phyloP scores from a whole-genome alignment of 2,113 vertebrate genomes.

The Bubo blakistoni region DNA sequence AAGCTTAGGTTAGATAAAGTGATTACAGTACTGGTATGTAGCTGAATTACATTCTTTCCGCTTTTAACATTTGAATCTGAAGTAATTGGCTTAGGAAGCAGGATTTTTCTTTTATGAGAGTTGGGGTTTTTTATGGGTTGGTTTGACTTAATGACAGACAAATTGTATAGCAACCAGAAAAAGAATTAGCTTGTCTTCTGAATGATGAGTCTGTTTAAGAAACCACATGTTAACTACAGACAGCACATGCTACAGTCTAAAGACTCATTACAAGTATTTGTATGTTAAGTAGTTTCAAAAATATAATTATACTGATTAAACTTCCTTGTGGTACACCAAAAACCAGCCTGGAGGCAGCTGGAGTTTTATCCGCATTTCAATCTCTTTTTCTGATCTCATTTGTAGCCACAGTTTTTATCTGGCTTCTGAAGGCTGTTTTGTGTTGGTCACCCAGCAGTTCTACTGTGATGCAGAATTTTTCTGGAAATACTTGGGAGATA shows the following conservation, averaged over 20 bases:
- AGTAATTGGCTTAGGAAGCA: not conserved
- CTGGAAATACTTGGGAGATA: not conserved
- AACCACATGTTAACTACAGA: conserved; percentile 22
- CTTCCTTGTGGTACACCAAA: conserved; percentile 34
- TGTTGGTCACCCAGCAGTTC: not conserved
- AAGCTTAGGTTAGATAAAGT: not conserved
- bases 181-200: conserved; percentile 36
- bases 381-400: conserved; percentile 22
- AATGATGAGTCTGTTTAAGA: conserved; percentile 24
- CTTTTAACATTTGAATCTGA: not conserved
- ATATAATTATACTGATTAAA: conserved; percentile 46
- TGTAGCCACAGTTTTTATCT: not conserved
- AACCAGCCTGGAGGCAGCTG: conserved; percentile 19
- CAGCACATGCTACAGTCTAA: not conserved
- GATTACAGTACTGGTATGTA: not conserved
- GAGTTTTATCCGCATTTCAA: conserved; percentile 7
- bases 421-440: not conserved
- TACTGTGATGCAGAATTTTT: not conserved
- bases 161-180: conserved; percentile 37
- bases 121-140: not conserved
- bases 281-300: conserved; percentile 36
- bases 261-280: conserved; percentile 38
- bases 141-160: conserved; percentile 41
- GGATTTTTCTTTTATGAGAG: not conserved
- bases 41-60: not conserved